These are phyloP conservation scores for Dicaeum eximium DNA, from an alignment of 2,113 vertebrate species.

Conservation along the genomic window DNA sequence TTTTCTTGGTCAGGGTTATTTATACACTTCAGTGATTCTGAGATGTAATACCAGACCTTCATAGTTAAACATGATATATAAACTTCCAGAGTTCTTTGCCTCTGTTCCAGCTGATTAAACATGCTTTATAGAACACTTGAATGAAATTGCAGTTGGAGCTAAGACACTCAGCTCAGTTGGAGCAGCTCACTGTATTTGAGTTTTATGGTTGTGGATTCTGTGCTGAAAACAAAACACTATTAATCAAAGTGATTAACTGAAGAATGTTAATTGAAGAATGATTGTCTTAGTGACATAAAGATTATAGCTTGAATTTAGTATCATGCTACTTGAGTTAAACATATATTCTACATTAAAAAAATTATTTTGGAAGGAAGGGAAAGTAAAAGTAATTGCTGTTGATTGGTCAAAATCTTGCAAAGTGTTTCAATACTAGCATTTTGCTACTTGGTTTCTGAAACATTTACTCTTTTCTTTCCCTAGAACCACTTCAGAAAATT, in stretches of 20 bases:
- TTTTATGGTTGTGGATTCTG: not conserved
- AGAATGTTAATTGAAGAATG: not conserved
- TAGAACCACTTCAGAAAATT: constrained; percentile 32
- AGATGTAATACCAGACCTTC: not conserved
- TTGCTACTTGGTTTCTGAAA: not conserved
- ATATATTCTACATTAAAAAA: not conserved
- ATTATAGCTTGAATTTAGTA: not conserved
- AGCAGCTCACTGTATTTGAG: not conserved
- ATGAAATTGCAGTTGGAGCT: not conserved
- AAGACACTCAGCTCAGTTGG: not conserved
- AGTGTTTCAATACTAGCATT: not conserved
- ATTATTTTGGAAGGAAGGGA: not conserved
- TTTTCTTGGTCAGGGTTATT: not conserved
- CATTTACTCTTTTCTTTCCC: not conserved
- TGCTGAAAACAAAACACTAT: not conserved
- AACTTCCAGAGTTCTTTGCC: not conserved
- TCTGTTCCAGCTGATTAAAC: not conserved
- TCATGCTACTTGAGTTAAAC: not conserved
- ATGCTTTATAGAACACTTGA: not conserved
- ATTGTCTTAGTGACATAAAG: not conserved
- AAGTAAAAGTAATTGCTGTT: not conserved
- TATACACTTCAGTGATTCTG: not conserved
- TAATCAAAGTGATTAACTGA: not conserved
- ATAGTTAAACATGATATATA: not conserved
- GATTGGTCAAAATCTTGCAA: not conserved